Evolutionary conservation across 2,113 vertebrate species (phyloP).

Genomic region (Tychaedon coryphoeus): DNA sequence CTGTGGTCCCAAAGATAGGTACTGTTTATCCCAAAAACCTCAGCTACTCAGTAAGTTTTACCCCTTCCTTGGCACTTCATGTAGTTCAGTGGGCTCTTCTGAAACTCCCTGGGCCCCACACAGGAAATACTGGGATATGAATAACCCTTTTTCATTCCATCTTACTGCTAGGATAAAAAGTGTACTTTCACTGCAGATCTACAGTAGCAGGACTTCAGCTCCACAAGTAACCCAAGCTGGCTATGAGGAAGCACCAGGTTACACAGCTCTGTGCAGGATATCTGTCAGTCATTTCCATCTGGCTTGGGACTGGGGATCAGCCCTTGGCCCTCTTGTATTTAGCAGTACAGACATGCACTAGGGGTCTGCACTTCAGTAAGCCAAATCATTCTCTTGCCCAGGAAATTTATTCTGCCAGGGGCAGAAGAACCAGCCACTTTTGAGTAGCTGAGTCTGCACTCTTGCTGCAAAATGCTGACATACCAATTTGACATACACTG

Average conservation of each 20-base stretch:
- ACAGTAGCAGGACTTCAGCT: neutral
- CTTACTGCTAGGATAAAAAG: neutral
- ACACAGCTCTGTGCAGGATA: neutral
- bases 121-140: neutral
- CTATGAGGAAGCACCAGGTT: rapidly evolving
- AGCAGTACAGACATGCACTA: neutral
- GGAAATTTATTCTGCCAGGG: neutral
- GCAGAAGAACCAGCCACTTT: neutral
- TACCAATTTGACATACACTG: neutral
- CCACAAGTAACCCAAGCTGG: neutral
- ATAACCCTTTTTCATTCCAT: neutral
- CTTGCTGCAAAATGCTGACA: neutral
- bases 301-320: neutral
- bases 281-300: neutral
- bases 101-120: neutral
- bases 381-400: neutral
- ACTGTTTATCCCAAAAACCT: neutral
- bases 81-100: neutral
- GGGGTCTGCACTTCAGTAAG: neutral
- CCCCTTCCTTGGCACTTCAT: neutral
- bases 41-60: neutral
- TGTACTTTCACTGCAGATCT: neutral
- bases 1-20: neutral
- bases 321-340: neutral
- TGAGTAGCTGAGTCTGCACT: neutral